Conservation (phyloP, 1,140 invertebrate genomes). For the Brachionus calyciflorus region DNA sequence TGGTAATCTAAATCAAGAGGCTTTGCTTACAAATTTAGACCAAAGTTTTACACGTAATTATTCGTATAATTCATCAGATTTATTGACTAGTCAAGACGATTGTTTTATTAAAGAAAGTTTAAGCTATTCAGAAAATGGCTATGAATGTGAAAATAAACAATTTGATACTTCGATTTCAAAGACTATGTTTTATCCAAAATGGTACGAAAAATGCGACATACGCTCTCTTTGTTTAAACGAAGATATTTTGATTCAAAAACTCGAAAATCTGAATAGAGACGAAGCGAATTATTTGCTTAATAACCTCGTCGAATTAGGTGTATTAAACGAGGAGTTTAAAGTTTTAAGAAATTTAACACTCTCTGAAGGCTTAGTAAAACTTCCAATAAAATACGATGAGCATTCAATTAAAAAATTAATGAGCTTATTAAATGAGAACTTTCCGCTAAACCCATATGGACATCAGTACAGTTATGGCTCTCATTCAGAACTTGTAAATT, state of each 20-base stretch:
- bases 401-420: too few species aligned
- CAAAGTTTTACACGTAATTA: background rate
- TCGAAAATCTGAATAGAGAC: background rate
- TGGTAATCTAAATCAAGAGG: background rate
- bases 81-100: background rate
- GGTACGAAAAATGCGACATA: constrained; percentile 9
- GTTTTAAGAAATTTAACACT: background rate
- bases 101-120: background rate
- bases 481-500: background rate
- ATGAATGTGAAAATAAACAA: background rate
- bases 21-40: background rate
- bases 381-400: too few species aligned
- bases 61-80: constrained; percentile 1
- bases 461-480: background rate
- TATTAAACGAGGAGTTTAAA: background rate
- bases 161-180: background rate
- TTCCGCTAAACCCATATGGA: background rate
- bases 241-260: background rate
- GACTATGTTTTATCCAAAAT: background rate
- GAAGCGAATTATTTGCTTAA: background rate
- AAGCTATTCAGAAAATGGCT: background rate
- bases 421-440: too few species aligned
- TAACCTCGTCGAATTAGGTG: background rate
- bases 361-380: too few species aligned
- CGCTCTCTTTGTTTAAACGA: background rate